Evolutionary conservation across 1,140 invertebrate genomes (phyloP), one percentile per base, ranked within the genome.

Genomic region (Bombyx mandarina): DNA sequence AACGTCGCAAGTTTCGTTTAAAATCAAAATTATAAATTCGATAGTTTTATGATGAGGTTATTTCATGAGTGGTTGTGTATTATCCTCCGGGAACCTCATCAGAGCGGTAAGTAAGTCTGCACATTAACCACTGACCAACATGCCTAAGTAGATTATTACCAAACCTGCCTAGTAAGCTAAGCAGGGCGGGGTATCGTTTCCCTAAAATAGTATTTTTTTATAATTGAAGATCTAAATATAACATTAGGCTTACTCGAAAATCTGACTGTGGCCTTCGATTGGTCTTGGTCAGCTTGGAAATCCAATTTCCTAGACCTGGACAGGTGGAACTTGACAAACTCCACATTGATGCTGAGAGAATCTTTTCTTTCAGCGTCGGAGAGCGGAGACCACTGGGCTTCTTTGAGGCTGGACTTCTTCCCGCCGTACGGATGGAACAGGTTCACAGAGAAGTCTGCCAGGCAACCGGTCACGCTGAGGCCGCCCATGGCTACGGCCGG

Each of bases 381-480:
- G 6, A 97, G 86, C 0, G 95, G 95, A 5, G 94, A 95, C 92
- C 95, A 96, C 72, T 96, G 94, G 0, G 93, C 90, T 82, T 96
- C 94, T 82, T 95, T 96, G 3, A 93, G 77, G 73, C 92, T 93
- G 6, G 94, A 91, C 79, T 97, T 97, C 47, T 92, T 92, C 43
- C 95, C 96, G 9, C 97, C 97, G 79, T 98, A 99, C 0, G 97
- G 97, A 90, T 99, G 97, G 88, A 99, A 99, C 63, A 99, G 97
- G 82, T 98, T 98, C 1, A 99, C 93, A 1, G 97, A 98, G 82
- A 99, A 99, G 82, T 99, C 97, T 0, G 96, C 95, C 54, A 99
- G 88, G 73, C 96, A 98, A 4, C 96, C 97, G 0, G 97, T 99
- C 0, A 99, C 95, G 80, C 96, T 98, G 0, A 97, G 85, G 5